A percentile compares a stretch with the other conserved stretches of the same genome.
phyloP scores from a whole-genome alignment of 2,888 invertebrate species.

The Megamerina dolium region DNA sequence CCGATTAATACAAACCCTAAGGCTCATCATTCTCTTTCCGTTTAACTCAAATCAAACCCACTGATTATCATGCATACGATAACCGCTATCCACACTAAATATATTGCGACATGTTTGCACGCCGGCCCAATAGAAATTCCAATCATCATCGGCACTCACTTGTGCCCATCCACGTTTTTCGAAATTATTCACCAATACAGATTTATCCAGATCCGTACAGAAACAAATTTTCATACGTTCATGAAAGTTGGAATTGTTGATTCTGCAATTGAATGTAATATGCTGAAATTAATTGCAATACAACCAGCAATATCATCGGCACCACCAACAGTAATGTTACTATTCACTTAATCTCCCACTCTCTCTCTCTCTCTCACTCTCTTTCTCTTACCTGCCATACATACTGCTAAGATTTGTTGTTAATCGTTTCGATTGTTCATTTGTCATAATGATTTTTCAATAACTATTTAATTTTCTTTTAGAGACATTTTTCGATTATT shows the following conservation, averaged over 20 bases:
- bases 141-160: slow-evolving; percentile 84
- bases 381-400: slow-evolving; percentile 26
- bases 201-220: slow-evolving; percentile 70
- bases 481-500: no score
- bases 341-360: no score
- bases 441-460: background rate
- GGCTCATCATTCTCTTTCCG: no score
- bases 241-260: slow-evolving; percentile 21
- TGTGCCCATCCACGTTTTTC: slow-evolving; percentile 81
- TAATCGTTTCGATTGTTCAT: slow-evolving; percentile 4
- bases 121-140: slow-evolving; percentile 95
- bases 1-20: no score
- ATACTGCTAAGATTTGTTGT: slow-evolving; percentile 11
- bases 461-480: no score
- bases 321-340: background rate
- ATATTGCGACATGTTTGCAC: slow-evolving; percentile 85
- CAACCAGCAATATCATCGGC: background rate
- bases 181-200: slow-evolving; percentile 85
- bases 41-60: slow-evolving; percentile 24
- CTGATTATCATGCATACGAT: slow-evolving; percentile 89
- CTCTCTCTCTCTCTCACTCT: no score
- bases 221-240: slow-evolving; percentile 36
- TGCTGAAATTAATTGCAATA: background rate
- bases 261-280: slow-evolving; percentile 15
- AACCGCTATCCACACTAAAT: slow-evolving; percentile 87